Conservation (phyloP, 2,113 vertebrate genomes). For the Arenaria interpres region DNA sequence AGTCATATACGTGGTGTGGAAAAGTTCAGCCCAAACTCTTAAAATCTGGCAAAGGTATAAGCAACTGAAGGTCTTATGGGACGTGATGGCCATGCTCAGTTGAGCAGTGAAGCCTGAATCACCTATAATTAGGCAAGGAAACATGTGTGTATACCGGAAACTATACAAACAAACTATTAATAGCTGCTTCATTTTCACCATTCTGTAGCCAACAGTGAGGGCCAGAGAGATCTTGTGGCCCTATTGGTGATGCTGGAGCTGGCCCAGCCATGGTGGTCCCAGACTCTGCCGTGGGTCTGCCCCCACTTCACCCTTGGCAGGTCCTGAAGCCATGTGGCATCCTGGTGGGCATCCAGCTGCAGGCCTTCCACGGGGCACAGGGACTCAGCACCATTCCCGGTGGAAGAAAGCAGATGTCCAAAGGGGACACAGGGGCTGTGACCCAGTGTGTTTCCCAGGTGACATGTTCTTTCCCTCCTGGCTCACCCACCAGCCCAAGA, state of each 20-base stretch:
- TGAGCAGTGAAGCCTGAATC: not conserved
- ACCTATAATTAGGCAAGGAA: constrained; percentile 32
- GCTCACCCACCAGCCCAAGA: not conserved
- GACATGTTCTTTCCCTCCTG: not conserved
- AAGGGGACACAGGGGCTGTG: not conserved
- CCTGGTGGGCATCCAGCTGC: fast-evolving
- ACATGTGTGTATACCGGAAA: not conserved
- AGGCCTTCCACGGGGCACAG: not conserved
- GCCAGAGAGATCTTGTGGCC: fast-evolving
- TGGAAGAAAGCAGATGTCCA: not conserved
- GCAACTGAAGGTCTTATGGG: not conserved
- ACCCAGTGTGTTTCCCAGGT: not conserved
- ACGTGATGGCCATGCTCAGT: not conserved
- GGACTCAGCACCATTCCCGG: fast-evolving
- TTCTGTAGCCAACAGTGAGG: not conserved
- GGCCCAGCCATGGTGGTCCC: fast-evolving
- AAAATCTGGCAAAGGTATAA: not conserved
- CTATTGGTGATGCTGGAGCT: fast-evolving
- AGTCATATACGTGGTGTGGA: not conserved
- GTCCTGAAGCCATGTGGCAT: fast-evolving
- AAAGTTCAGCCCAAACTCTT: not conserved
- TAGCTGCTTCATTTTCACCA: not conserved
- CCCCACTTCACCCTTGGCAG: fast-evolving
- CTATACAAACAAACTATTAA: constrained; percentile 20
- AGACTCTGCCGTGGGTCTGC: no score